Conservation (phyloP, 2,888 invertebrate species). For the Lissocephala sabroskyi region DNA sequence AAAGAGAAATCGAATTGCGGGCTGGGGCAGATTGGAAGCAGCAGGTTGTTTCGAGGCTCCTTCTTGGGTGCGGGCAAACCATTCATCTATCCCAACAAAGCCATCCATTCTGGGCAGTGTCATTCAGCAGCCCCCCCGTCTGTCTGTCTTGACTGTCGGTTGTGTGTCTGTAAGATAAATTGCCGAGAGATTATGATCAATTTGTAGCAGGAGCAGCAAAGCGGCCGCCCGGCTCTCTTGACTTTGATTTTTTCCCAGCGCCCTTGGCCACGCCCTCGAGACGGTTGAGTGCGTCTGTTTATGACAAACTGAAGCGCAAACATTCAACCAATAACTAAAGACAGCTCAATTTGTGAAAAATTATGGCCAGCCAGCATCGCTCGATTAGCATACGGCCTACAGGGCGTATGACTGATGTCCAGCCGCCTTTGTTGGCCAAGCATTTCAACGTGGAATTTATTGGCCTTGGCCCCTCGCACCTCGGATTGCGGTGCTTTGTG, state of each 20-base stretch:
- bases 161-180: slow-evolving; percentile 46
- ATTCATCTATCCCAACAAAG: slow-evolving; percentile 62
- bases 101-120: slow-evolving; percentile 55
- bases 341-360: slow-evolving; percentile 16
- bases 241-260: slow-evolving; percentile 22
- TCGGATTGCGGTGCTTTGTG: slow-evolving; percentile 28
- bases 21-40: neutral
- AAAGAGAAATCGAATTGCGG: neutral
- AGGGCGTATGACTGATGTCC: slow-evolving; percentile 17
- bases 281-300: slow-evolving; percentile 43
- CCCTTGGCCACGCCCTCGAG: slow-evolving; percentile 40
- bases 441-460: too few relatives aligned
- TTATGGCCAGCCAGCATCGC: slow-evolving; percentile 11
- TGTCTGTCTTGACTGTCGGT: neutral
- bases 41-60: too few relatives aligned
- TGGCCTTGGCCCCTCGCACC: neutral
- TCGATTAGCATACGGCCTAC: slow-evolving; percentile 1
- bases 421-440: slow-evolving; percentile 20
- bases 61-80: slow-evolving; percentile 17
- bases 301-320: slow-evolving; percentile 44
- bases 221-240: neutral
- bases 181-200: slow-evolving; percentile 61
- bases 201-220: slow-evolving; percentile 44
- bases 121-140: slow-evolving; percentile 30
- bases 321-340: too few relatives aligned